Evolutionary conservation across 2,113 vertebrate genomes (phyloP).

Genomic region (Tinamus guttatus): DNA sequence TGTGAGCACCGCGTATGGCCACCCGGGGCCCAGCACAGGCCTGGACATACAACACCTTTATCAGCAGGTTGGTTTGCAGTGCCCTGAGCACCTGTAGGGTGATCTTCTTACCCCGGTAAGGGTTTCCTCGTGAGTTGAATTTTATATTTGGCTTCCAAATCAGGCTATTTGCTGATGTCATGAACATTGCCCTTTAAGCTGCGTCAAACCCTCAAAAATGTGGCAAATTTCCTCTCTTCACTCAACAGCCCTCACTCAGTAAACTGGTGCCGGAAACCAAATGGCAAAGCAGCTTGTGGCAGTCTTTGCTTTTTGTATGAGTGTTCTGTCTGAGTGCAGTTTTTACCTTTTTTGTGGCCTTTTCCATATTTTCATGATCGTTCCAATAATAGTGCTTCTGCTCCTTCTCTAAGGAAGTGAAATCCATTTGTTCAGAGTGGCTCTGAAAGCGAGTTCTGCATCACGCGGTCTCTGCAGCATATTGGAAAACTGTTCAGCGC

Average conservation of each 20-base stretch:
- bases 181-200: slow-evolving; percentile 14
- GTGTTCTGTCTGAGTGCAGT: neutral
- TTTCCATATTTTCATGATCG: neutral
- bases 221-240: slow-evolving; percentile 27
- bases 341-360: neutral
- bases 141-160: neutral
- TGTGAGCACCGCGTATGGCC: too few species aligned
- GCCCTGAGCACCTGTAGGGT: neutral
- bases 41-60: too few species aligned
- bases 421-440: neutral
- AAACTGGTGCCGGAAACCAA: neutral
- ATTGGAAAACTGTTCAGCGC: neutral
- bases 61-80: neutral
- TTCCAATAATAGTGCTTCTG: neutral
- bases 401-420: neutral
- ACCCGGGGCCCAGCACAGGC: too few species aligned
- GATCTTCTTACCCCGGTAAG: neutral
- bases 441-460: neutral
- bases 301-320: neutral
- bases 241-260: neutral
- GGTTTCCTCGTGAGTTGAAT: neutral
- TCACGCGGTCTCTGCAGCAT: fast-evolving
- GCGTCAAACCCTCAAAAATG: slow-evolving; percentile 45
- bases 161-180: slow-evolving; percentile 2
- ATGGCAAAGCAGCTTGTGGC: neutral